Evolutionary conservation across 2,888 invertebrate species (phyloP).

Genomic region (Galerucella nymphaeae): DNA sequence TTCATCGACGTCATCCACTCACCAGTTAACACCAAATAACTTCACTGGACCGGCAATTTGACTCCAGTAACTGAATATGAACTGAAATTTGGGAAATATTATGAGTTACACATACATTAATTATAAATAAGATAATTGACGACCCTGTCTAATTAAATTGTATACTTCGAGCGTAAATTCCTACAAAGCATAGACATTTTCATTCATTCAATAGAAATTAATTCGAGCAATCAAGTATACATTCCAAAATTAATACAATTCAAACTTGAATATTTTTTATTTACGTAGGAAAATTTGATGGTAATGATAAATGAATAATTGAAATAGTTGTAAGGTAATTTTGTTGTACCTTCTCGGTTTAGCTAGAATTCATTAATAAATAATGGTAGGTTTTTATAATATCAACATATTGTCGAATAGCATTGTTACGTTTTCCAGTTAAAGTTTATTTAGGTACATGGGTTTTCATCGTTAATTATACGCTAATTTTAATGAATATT

Average conservation of each 20-base stretch:
- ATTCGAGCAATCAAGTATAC: not conserved
- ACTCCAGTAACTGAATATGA: no score
- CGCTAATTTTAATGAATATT: not conserved
- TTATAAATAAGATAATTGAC: no score
- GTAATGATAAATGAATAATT: not conserved
- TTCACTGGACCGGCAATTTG: no score
- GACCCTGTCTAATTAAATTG: no score
- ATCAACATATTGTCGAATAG: not conserved
- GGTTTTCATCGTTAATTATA: conserved; percentile 2
- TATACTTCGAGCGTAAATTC: no score
- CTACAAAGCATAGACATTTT: no score
- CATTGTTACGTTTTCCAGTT: conserved; percentile 6
- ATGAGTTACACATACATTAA: no score
- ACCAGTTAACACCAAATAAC: no score
- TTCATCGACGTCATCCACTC: no score
- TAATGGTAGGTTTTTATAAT: conserved; percentile 2
- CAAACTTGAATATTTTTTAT: not conserved
- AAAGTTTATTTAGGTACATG: conserved; percentile 2
- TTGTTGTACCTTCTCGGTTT: conserved; percentile 2
- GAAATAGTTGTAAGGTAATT: not conserved
- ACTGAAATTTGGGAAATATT: no score
- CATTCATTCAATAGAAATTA: no score
- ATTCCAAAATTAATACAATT: not conserved
- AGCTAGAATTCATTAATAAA: not conserved
- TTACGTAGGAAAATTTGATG: not conserved